Evolutionary conservation across 2,888 invertebrate genomes (phyloP), one percentile per base, ranked within the genome.

Genomic region (Tolmerus cingulatus): DNA sequence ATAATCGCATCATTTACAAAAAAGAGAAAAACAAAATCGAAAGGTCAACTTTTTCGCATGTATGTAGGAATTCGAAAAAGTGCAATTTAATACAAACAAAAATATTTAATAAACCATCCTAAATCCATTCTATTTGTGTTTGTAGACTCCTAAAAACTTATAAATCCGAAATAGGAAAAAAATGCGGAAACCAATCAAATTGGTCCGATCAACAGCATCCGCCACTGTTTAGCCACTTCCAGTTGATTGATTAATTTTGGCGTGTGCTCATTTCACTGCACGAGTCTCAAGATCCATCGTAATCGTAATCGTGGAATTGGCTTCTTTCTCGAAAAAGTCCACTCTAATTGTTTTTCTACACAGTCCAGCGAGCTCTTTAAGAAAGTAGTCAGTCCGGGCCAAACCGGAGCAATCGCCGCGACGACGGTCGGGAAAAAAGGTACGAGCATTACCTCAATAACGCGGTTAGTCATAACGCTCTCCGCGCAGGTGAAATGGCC

Each of bases 401-500:
- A 66, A 12, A 27, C 27, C 66, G 12, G 66, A 66, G 66, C 23
- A 66, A 66, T 66, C 19, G n/a, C n/a, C 7, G 16, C 51, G 51
- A 51, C 5, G 66, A 27, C 46, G 43, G 19, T 57, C 12, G 43
- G 43, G 5, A 46, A 55, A 34, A 82, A 82, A 30, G 7, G n/a
- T 9, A 12, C 51, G 30, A 79, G 23, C 79, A 34, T 79, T 46
- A 79, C 51, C 30, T 27, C 79, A 79, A 46, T 79, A 46, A 51
- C 27, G 51, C 27, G 79, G 51, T 79, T 79, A 79, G 79, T 79
- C 79, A 79, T 46, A 79, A 79, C 57, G 37, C 57, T 37, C 51
- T 57, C 55, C 19, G 8, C 34, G 8, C 82, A 51, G 66, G 82
- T 57, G 82, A 82, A 82, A 82, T 57, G 82, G 82, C 57, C 27